phyloP scores from a whole-genome alignment of 2,113 vertebrate genomes.

The Tympanuchus pallidicinctus region DNA sequence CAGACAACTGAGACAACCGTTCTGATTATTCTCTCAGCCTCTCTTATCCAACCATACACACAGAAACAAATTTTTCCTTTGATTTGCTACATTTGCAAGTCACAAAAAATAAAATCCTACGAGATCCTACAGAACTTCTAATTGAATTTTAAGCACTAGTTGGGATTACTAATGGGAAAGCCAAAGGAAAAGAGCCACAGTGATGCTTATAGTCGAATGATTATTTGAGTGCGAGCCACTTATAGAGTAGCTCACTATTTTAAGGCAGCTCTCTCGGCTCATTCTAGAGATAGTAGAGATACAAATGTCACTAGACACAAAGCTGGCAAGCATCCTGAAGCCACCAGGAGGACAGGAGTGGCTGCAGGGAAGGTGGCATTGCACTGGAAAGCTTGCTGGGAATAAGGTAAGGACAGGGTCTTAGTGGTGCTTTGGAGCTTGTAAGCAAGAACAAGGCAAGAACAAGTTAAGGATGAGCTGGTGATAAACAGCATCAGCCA shows the following conservation, averaged over 20 bases:
- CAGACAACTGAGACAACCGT: not conserved
- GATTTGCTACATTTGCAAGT: not conserved
- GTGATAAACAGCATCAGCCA: not conserved
- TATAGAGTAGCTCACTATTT: not conserved
- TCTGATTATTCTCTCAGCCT: not conserved
- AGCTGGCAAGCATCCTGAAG: not conserved
- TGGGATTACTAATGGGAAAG: fast-evolving
- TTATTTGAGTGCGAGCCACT: not conserved
- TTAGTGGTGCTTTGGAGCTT: not conserved
- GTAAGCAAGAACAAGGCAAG: not conserved
- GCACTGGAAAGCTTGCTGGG: not conserved
- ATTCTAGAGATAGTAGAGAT: not conserved
- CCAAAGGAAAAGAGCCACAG: not conserved
- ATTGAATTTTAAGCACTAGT: not conserved
- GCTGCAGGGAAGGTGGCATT: not conserved
- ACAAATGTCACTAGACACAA: not conserved
- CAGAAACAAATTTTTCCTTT: not conserved
- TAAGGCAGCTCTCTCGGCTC: not conserved
- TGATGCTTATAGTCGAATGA: not conserved
- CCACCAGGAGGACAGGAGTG: not conserved
- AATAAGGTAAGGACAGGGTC: not conserved
- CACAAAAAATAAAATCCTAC: not conserved
- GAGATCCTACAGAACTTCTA: not conserved
- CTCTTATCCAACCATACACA: not conserved
- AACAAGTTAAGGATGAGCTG: not conserved